Percentiles rank a stretch among this genome's conserved stretches.
phyloP scores from a whole-genome alignment of 1,140 invertebrate species.

The Lepidurus apus region DNA sequence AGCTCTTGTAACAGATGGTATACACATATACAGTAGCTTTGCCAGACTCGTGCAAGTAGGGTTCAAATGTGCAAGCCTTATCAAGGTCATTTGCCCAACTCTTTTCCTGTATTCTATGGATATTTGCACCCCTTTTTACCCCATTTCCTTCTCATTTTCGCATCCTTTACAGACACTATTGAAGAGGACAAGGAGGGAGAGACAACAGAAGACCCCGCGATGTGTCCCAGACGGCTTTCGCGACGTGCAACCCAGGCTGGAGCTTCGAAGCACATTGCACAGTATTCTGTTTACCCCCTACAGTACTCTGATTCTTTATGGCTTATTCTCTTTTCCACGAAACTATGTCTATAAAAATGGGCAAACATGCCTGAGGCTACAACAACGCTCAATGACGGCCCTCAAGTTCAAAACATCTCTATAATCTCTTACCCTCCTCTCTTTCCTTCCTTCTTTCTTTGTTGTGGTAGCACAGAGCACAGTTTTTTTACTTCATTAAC shows the following conservation, averaged over 20 bases:
- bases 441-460: background rate
- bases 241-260: background rate
- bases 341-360: background rate
- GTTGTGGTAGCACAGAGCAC: background rate
- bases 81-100: too few relatives aligned
- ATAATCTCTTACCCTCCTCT: background rate
- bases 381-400: background rate
- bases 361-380: background rate
- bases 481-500: background rate
- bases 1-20: too few relatives aligned
- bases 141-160: too few relatives aligned
- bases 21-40: too few relatives aligned
- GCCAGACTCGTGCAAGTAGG: too few relatives aligned
- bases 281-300: background rate
- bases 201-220: background rate
- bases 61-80: too few relatives aligned
- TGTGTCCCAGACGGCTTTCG: background rate
- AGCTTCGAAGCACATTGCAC: background rate
- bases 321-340: slow-evolving; percentile 14
- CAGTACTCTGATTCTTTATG: slow-evolving; percentile 4
- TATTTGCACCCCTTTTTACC: too few relatives aligned
- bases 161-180: too few relatives aligned
- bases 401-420: slow-evolving; percentile 16
- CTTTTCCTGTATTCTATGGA: too few relatives aligned
- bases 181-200: too few relatives aligned